Base-by-base conservation (phyloP, 2,113 vertebrate species). In the Microcebus griseorufus region DNA sequence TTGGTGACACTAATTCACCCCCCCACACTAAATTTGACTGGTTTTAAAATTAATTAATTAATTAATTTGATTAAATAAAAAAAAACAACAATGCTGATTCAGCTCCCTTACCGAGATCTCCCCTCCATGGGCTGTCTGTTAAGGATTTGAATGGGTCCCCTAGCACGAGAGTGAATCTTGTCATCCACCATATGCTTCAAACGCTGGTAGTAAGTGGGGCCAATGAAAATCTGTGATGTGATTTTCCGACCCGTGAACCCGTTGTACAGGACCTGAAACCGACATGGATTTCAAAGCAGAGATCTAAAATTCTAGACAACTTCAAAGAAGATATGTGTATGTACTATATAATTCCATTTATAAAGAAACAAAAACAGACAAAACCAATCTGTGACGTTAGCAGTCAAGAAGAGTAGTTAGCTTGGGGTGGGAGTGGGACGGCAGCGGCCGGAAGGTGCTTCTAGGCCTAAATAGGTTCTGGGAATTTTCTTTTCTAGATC, bases 141-240 rank as follows among this genome's bases (percentile, higher is more conserved):
- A 45, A 99, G 99, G 97, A 99, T 99, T 98, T 99, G 99, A 93
- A 99, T 99, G 0, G 99, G 99, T 6, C 99, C 99, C n/a, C 99
- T 98, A 65, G 99, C 99, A 92, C 99, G 99, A 4, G 99, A 99
- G 98, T 99, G 99, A 98, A 99, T 99, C 98, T 99, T 99, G 95
- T 99, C 99, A 58, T 99, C 99, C 93, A 99, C 99, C 99, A 99
- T 99, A 95, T 99, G 99, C 97, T 99, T 99, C 94, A 99, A 98
- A 29, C 99, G 99, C 97, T 99, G 99, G 90, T 99, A 99, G 39
- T 99, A 99, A 0, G 99, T 99, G 9, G 99, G 99, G 2, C 99
- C 99, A 62, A 99, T 99, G 98, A 99, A 99, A 97, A 99, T 99
- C 98, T 99, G 99, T 3, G 99, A 99, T 20, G 99, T 99, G 96